Evolutionary conservation across 2,113 vertebrate species (phyloP).

Genomic region (Pycnonotus jocosus): DNA sequence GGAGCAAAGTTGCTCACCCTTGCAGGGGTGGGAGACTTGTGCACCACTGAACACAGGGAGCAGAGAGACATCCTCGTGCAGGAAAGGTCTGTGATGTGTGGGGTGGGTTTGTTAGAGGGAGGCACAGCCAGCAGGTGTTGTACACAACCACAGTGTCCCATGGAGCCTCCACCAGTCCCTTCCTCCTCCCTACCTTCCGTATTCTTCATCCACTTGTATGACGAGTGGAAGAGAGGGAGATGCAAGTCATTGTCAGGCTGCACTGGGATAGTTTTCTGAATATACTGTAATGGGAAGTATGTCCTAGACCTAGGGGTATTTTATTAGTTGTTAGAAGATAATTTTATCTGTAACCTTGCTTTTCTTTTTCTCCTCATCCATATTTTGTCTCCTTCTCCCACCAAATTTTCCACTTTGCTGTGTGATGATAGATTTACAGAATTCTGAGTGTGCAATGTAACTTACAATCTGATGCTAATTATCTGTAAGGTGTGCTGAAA

Average conservation of each 20-base stretch:
- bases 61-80: accelerated
- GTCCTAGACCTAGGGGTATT: background rate
- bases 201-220: background rate
- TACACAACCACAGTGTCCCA: background rate
- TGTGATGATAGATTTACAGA: background rate
- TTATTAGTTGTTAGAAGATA: background rate
- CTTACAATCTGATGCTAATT: background rate
- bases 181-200: background rate
- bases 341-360: background rate
- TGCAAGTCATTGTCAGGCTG: background rate
- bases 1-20: background rate
- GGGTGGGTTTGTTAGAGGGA: background rate
- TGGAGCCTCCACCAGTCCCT: background rate
- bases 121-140: background rate
- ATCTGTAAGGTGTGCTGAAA: background rate
- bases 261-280: background rate
- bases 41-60: background rate
- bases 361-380: background rate
- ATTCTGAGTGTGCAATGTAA: background rate
- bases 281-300: background rate
- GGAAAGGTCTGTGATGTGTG: background rate
- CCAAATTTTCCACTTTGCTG: background rate
- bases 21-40: background rate
- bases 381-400: background rate
- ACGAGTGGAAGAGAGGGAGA: background rate